Conservation (phyloP, 2,888 invertebrate genomes). For the Drosophila formosana region DNA sequence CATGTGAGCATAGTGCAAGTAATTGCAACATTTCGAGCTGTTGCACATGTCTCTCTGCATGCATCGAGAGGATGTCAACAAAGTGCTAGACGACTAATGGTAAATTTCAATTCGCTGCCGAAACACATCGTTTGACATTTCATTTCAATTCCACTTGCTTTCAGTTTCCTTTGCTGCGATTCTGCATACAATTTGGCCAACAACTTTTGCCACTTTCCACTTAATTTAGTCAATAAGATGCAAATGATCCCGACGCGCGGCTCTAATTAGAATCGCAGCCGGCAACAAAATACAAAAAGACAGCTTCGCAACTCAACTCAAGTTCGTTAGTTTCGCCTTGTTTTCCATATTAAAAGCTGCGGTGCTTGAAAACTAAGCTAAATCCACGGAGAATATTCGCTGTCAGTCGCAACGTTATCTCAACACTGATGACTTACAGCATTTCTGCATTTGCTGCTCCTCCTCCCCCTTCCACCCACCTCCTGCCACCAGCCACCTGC, state of each 20-base stretch:
- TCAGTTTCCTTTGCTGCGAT: constrained; percentile 44
- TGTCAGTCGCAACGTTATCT: constrained; percentile 28
- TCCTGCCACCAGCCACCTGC: not conserved
- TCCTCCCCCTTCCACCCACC: not conserved
- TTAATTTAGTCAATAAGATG: constrained; percentile 81
- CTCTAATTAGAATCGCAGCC: constrained; percentile 56
- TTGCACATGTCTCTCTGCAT: constrained; percentile 24
- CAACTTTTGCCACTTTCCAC: constrained; percentile 60
- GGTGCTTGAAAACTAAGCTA: constrained; percentile 56
- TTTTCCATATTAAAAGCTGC: constrained; percentile 53
- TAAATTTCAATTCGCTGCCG: constrained; percentile 58
- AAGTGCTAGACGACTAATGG: constrained; percentile 33
- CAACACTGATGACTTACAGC: constrained; percentile 64
- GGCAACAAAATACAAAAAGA: constrained; percentile 4
- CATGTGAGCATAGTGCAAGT: constrained; percentile 25
- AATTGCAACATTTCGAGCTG: constrained; percentile 70
- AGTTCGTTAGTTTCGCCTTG: constrained; percentile 49
- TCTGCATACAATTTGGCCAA: constrained; percentile 2
- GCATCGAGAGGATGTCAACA: constrained; percentile 12
- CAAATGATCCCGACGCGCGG: constrained; percentile 59
- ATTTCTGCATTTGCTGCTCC: constrained; percentile 51
- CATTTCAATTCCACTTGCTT: constrained; percentile 59
- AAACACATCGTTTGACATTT: constrained; percentile 37
- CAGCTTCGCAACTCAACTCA: constrained; percentile 1
- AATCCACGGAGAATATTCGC: constrained; percentile 56